Conservation (phyloP, 2,888 invertebrate species). For the Pogonocherus hispidulus region DNA sequence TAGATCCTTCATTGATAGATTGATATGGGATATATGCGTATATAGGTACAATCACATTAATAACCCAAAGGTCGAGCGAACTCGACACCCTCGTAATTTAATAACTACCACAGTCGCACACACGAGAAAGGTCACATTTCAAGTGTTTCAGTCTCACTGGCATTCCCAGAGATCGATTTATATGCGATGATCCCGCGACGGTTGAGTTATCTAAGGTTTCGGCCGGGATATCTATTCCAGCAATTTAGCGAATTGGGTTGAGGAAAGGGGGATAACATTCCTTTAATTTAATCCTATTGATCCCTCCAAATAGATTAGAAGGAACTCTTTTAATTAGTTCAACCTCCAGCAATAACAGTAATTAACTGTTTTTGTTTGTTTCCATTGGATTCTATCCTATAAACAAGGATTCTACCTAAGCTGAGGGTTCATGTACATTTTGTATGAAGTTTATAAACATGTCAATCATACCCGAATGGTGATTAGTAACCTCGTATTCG, state of each 20-base stretch:
- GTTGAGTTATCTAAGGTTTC: conserved; percentile 15
- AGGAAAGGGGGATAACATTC: not conserved
- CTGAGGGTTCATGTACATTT: not conserved
- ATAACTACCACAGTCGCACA: conserved; percentile 11
- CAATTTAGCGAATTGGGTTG: conserved; percentile 14
- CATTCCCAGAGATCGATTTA: conserved; percentile 40
- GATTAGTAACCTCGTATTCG: no score
- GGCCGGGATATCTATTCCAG: conserved; percentile 15
- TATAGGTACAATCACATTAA: no score
- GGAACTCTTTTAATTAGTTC: not conserved
- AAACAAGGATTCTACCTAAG: not conserved
- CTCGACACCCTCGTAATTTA: conserved; percentile 27
- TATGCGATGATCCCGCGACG: not conserved
- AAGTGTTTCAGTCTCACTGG: conserved; percentile 42
- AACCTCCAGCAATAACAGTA: not conserved
- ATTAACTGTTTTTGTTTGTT: not conserved
- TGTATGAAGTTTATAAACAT: no score
- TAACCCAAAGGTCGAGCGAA: conserved; percentile 25
- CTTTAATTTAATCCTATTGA: conserved; percentile 19
- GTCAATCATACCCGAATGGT: no score
- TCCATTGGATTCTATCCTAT: not conserved
- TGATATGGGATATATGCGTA: no score
- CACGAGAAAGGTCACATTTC: conserved; percentile 45
- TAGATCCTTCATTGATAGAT: no score
- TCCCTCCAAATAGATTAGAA: not conserved